These are phyloP conservation scores for Lindbergichthys nudifrons DNA, from an alignment of 2,797 vertebrate genomes.

Conservation along the genomic window DNA sequence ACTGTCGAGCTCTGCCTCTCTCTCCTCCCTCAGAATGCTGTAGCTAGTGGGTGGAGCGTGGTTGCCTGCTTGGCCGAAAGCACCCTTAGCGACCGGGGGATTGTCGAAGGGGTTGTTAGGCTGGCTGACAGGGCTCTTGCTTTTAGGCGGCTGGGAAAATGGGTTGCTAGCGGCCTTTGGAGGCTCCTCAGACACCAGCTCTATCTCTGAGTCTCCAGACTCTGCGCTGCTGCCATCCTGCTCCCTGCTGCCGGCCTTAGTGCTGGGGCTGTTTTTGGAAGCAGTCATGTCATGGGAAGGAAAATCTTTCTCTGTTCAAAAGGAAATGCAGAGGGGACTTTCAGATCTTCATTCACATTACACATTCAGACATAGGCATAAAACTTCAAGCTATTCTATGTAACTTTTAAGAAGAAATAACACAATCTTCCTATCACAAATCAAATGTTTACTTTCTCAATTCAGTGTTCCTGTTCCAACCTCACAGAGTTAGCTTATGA, in stretches of 20 bases:
- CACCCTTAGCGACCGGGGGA: slow-evolving; percentile 85
- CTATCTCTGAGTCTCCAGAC: slow-evolving; percentile 96
- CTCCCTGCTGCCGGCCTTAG: slow-evolving; percentile 76
- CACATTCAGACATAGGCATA: slow-evolving; percentile 11
- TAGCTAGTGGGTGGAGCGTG: slow-evolving; percentile 89
- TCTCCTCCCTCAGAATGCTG: slow-evolving; percentile 96
- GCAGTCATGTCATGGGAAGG: slow-evolving; percentile 87
- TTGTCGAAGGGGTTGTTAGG: slow-evolving; percentile 76
- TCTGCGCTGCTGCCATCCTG: slow-evolving; percentile 92
- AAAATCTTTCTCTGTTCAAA: slow-evolving; percentile 88
- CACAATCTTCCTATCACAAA: neutral
- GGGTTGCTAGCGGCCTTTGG: slow-evolving; percentile 78
- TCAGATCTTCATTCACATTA: slow-evolving; percentile 5
- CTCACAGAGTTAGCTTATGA: neutral
- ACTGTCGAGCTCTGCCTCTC: slow-evolving; percentile 97
- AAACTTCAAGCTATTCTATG: neutral
- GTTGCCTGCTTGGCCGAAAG: slow-evolving; percentile 86
- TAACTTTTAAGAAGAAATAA: slow-evolving; percentile 10
- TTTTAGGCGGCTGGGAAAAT: slow-evolving; percentile 71
- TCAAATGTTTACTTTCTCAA: neutral
- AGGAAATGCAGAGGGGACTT: slow-evolving; percentile 41
- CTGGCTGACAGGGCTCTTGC: slow-evolving; percentile 64
- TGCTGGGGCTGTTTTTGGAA: slow-evolving; percentile 64
- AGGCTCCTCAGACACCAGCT: slow-evolving; percentile 94
- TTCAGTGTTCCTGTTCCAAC: neutral